Base-by-base conservation (phyloP, 2,797 vertebrate species). In the Myotis daubentonii region DNA sequence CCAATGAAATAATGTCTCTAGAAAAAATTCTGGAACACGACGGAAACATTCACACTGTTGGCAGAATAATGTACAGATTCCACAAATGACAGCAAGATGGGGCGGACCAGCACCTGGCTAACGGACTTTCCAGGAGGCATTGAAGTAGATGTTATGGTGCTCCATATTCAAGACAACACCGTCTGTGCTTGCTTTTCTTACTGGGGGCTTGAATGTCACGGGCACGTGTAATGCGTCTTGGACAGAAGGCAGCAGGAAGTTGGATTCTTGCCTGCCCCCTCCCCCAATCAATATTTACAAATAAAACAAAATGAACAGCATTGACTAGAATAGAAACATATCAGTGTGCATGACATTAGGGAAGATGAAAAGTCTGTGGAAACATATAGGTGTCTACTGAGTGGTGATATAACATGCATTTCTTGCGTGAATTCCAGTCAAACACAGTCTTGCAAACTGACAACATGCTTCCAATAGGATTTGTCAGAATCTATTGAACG, bases 361-460 rank as follows among this genome's bases (percentile, higher is more conserved):
- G 20, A 49, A 57, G 44, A 60, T 66, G 10, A 84, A 47, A 33
- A n/a, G 12, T 51, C 11, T 66, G 49, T 33, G 13, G 78, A 53
- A 44, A n/a, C 12, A 55, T 55, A 19, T 82, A 2, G 19, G 8
- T 57, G 20, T 33, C 20, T 8, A 23, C 30, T 74, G 33, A 75
- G 20, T 51, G 85, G 8, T 82, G 19, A 68, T 49, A 44, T 25
- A 22, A 28, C 74, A 65, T 71, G 8, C 38, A 76, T 82, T 88
- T 85, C 36, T 83, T 78, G 19, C 20, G 25, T 82, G 36, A 68
- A 66, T 80, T 90, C 30, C 22, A 92, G 25, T 72, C 1, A 74
- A 75, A 33, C 57, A 28, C 28, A 62, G 12, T 90, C 82, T 36
- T 33, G 38, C 60, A 70, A 83, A 92, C 17, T 79, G 92, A 51